phyloP scores from a whole-genome alignment of 2,888 invertebrate species.

The Ellobium chinense region DNA sequence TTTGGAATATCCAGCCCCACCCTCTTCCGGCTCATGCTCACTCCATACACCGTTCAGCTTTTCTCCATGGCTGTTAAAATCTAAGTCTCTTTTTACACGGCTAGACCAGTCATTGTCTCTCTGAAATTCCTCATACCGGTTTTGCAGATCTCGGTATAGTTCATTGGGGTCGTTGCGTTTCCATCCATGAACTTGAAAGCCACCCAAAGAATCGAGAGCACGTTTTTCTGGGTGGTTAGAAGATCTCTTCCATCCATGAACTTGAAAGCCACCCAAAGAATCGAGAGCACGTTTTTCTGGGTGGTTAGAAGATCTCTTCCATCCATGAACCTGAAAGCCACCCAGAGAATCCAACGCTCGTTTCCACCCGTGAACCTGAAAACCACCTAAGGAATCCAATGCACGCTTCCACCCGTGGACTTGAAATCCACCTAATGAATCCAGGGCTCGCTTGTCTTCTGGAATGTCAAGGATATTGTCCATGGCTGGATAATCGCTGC shows the following conservation, averaged over 20 bases:
- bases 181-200: slow-evolving; percentile 29
- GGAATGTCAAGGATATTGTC: not conserved
- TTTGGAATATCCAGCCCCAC: not conserved
- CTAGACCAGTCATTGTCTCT: not conserved
- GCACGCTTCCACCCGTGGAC: slow-evolving; percentile 32
- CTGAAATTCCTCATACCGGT: not conserved
- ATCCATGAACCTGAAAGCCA: slow-evolving; percentile 16
- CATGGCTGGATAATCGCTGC: not conserved
- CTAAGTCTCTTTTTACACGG: not conserved
- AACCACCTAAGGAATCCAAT: slow-evolving; percentile 32
- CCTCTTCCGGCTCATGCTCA: not conserved
- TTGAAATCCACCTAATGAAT: slow-evolving; percentile 32
- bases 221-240: not conserved
- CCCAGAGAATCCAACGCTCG: slow-evolving; percentile 5
- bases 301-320: slow-evolving; percentile 5
- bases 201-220: slow-evolving; percentile 17
- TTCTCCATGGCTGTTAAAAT: not conserved
- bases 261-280: slow-evolving; percentile 46
- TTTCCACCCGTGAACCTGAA: slow-evolving; percentile 32
- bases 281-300: slow-evolving; percentile 39
- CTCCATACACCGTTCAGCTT: not conserved
- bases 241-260: slow-evolving; percentile 47
- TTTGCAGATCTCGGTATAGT: too few species aligned
- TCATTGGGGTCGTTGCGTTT: not conserved
- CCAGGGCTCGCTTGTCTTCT: slow-evolving; percentile 25